Base-by-base conservation (phyloP, 1,140 invertebrate genomes). In the Scylla paramamosain region DNA sequence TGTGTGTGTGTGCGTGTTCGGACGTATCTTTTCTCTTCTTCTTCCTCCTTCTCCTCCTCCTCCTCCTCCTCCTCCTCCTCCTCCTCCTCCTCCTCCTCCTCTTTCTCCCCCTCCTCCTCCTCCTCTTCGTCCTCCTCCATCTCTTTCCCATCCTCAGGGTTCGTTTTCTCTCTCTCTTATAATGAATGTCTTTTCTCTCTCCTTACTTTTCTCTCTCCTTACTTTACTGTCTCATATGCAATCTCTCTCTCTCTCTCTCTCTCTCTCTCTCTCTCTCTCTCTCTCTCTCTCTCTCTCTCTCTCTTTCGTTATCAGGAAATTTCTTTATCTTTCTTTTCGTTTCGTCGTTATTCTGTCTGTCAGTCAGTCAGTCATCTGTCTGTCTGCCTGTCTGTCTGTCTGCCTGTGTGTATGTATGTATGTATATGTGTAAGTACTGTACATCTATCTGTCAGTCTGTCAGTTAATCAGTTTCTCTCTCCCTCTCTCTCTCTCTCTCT, bases 401-500 rank as follows among this genome's bases (percentile, higher is more conserved):
- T 25, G 3, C 20, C 59, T 25, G 7, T 67, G 4, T 67, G 4
- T 48, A 48, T 48, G 14, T 48, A 48, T 48, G 14, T 48, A 48
- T 48, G 14, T 48, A 48, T 48, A 48, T 48, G 14, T 48, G 14
- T 48, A 48, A 7, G 14, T 48, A 48, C 20, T 25, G 4, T 67
- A 10, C 20, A 25, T 67, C 59, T 25, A 6, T 67, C 59, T 67
- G 7, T 67, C 59, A 10, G 7, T 67, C 59, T 67, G 7, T 67
- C 59, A 10, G 10, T 67, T 3, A 10, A 3, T 67, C 8, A 10
- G 10, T 67, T 3, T 67, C 8, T 67, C 59, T 67, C 59, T 25
- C 59, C 20, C 59, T 67, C 86, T 88, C 86, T 88, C 86, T 88
- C 28, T 88, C 28, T 88, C 29, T 88, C 87, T 88, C 87, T 88